Evolutionary conservation across 2,113 vertebrate genomes (phyloP).

Genomic region (Caretta caretta): DNA sequence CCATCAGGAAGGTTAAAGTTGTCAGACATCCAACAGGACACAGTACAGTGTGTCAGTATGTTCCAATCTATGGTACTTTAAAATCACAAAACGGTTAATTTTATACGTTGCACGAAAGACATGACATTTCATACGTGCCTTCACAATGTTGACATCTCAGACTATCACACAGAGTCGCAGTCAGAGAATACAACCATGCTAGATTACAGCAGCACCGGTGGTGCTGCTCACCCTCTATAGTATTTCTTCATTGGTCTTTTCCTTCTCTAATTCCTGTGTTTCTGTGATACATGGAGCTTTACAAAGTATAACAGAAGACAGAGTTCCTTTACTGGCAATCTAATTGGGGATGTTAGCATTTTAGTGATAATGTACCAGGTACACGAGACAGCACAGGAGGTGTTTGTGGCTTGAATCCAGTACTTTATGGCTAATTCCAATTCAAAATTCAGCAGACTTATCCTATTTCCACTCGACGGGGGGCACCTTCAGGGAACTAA

Average conservation of each 20-base stretch:
- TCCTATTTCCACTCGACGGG: background rate
- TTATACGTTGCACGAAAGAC: background rate
- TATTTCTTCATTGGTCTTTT: background rate
- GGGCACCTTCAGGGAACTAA: accelerated
- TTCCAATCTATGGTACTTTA: background rate
- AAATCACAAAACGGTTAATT: background rate
- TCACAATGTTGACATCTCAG: background rate
- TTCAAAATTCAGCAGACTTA: background rate
- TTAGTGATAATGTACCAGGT: background rate
- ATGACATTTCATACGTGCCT: background rate
- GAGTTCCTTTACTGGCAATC: background rate
- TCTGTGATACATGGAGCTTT: background rate
- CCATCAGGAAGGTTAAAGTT: background rate
- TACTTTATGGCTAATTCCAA: background rate
- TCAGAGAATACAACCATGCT: background rate
- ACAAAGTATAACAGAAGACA: background rate
- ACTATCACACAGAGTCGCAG: background rate
- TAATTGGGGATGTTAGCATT: background rate
- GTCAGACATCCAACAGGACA: background rate
- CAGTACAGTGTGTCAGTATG: background rate
- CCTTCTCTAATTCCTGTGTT: background rate
- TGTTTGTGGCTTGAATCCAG: background rate
- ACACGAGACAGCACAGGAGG: background rate
- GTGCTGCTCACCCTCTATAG: background rate
- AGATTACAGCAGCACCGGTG: background rate